These are phyloP conservation scores for Drosophila kurseongensis DNA, from an alignment of 1,140 invertebrate species.

Conservation along the genomic window DNA sequence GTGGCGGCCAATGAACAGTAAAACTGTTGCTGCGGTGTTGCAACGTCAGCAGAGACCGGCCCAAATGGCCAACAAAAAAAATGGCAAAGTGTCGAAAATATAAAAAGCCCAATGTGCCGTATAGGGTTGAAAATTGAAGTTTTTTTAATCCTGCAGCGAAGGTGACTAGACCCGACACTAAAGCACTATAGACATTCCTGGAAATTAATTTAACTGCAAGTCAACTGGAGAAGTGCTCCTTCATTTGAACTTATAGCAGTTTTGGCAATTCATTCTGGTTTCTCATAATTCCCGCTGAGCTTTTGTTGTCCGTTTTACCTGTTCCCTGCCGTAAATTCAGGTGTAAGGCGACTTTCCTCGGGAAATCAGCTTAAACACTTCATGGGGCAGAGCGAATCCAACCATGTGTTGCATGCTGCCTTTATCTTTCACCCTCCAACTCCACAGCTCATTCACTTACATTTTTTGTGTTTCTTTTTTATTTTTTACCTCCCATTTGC, in stretches of 20 bases:
- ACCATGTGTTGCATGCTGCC: slow-evolving; percentile 74
- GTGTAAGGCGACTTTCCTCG: slow-evolving; percentile 14
- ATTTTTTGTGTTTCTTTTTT: slow-evolving; percentile 27
- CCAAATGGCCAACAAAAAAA: slow-evolving; percentile 36
- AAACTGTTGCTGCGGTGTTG: slow-evolving; percentile 75
- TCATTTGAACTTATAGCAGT: neutral
- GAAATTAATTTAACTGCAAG: neutral
- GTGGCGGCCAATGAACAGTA: slow-evolving; percentile 75
- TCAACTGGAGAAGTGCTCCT: too few relatives aligned
- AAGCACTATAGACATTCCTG: slow-evolving; percentile 26
- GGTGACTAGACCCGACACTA: slow-evolving; percentile 26
- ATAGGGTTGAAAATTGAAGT: slow-evolving; percentile 12
- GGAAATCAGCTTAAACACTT: slow-evolving; percentile 67
- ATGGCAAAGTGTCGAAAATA: slow-evolving; percentile 68
- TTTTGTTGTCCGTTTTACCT: slow-evolving; percentile 4
- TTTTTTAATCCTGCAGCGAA: neutral
- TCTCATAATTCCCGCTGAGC: neutral
- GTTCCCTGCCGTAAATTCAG: neutral
- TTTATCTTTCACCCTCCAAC: slow-evolving; percentile 7
- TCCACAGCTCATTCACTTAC: too few relatives aligned
- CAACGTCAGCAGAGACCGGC: slow-evolving; percentile 48
- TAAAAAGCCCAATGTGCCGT: slow-evolving; percentile 47
- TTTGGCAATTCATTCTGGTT: neutral
- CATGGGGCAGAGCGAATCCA: slow-evolving; percentile 12
- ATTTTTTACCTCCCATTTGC: slow-evolving; percentile 29